Evolutionary conservation across 2,113 vertebrate species (phyloP), one percentile per base, ranked within the genome.

Genomic region (Zosterops hypoxanthus): DNA sequence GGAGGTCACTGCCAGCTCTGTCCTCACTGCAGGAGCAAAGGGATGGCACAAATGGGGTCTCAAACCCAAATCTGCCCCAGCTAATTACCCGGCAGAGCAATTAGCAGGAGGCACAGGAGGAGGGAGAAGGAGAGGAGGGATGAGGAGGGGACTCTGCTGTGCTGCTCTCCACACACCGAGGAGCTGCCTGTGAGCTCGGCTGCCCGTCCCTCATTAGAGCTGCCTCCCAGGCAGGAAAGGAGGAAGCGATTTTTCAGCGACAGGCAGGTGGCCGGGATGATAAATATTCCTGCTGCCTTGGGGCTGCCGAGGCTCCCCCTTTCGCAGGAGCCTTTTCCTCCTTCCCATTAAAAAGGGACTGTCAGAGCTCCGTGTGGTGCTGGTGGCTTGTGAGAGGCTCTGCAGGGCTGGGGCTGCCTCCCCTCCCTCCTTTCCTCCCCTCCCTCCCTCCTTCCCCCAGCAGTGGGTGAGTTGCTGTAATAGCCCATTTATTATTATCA

Each of bases 201-300:
- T 95, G 94, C 95, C 81, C 89, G 68, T 65, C 63, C 46, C 89
- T 89, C 89, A 86, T 92, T 93, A 88, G 86, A 82, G 84, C 87
- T 85, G 84, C 93, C 68, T 86, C 64, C 77, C 77, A 71, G 18
- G 5, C 39, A 63, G 88, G 71, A 31, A 47, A 47, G 96, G 73
- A 93, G 86, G 96, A 94, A 95, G 87, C 18, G 57, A 86, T 95
- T 92, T 95, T 69, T 69, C 93, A 73, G 1, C 75, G 95, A 69
- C 97, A 94, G 94, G 93, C 95, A 94, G 92, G 94, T 95, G 96
- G 94, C 80, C 89, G n/a, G 31, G 36, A 4, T 73, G 92, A 96
- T 96, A 72, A 91, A 95, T 94, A 82, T 70, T 82, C 55, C 92
- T n/a, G 77, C 77, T 76, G 90, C 94, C 92, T 68, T 8, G 90